Evolutionary conservation across 1,140 invertebrate species (phyloP).

Genomic region (Ptiloglossa arizonensis): DNA sequence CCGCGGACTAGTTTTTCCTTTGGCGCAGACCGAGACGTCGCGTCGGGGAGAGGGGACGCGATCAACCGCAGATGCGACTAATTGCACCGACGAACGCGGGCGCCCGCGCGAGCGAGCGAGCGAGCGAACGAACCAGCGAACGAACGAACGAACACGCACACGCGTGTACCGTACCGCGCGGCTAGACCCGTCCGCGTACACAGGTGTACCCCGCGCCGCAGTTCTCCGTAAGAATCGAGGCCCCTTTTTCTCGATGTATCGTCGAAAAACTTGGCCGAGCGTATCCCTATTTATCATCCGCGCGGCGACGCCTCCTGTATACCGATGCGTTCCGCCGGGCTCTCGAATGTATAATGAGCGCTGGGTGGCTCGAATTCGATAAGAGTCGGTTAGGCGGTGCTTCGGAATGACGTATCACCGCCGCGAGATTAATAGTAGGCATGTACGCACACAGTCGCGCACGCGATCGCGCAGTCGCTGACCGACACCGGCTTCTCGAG

Average conservation of each 20-base stretch:
- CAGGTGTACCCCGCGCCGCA: not conserved
- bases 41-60: conserved; percentile 4
- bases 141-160: too few species aligned
- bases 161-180: too few species aligned
- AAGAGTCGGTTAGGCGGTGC: conserved; percentile 53
- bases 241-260: not conserved
- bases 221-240: not conserved
- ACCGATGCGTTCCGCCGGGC: conserved; percentile 43
- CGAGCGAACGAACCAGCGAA: too few species aligned
- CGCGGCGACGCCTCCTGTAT: conserved; percentile 54
- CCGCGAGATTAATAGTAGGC: conserved; percentile 55
- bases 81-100: too few species aligned
- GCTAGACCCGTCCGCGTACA: too few species aligned
- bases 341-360: conserved; percentile 53
- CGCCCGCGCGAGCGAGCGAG: too few species aligned
- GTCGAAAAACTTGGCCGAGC: conserved; percentile 10
- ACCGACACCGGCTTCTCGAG: conserved; percentile 22
- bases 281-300: conserved; percentile 52
- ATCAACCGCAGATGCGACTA: conserved; percentile 7
- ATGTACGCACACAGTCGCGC: conserved; percentile 37
- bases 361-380: conserved; percentile 59
- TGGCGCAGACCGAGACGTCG: conserved; percentile 25
- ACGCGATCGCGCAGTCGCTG: conserved; percentile 24
- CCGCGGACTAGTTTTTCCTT: conserved; percentile 45
- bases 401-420: conserved; percentile 53